phyloP scores from a whole-genome alignment of 2,797 vertebrate genomes.

The Siniperca scherzeri region DNA sequence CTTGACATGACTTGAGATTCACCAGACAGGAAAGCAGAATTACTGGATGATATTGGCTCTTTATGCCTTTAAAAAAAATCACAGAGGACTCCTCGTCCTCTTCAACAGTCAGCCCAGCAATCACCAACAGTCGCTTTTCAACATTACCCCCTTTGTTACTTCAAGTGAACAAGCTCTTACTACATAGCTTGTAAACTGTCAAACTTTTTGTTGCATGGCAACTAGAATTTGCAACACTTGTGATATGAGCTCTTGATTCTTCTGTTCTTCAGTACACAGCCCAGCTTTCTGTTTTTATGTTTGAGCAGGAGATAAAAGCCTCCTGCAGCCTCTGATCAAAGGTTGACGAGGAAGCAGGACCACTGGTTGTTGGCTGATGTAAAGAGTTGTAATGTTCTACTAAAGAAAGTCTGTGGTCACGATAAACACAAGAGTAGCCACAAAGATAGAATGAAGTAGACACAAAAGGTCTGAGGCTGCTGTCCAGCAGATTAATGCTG shows the following conservation, averaged over 20 bases:
- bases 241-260: background rate
- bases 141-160: background rate
- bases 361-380: background rate
- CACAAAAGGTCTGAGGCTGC: constrained; percentile 10
- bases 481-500: constrained; percentile 43
- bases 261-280: background rate
- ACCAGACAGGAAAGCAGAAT: too few species aligned
- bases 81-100: background rate
- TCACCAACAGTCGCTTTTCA: background rate
- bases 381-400: background rate
- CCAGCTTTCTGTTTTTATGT: background rate
- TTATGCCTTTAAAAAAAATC: too few species aligned
- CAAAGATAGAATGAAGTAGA: background rate
- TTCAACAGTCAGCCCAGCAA: background rate
- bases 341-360: background rate
- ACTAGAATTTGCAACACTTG: background rate
- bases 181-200: background rate
- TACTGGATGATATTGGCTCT: too few species aligned
- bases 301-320: background rate
- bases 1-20: too few species aligned
- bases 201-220: constrained; percentile 24
- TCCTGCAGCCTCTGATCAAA: constrained; percentile 6
- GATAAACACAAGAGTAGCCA: background rate
- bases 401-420: background rate
- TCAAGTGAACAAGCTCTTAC: background rate